Evolutionary conservation across 2,797 vertebrate species (phyloP).

Genomic region (Uromys caudimaculatus): DNA sequence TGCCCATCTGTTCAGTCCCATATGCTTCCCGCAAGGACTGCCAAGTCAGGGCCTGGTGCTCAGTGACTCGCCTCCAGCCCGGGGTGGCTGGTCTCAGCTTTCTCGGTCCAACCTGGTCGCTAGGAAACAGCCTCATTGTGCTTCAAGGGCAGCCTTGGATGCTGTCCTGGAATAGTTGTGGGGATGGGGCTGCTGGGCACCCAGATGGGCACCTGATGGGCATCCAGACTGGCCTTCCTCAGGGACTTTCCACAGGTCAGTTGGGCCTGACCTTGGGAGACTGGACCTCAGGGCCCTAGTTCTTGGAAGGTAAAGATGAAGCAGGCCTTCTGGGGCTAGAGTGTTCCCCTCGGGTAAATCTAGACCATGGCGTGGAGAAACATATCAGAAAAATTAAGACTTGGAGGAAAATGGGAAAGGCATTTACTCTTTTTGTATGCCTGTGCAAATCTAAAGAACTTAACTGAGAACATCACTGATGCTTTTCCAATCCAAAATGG

Average conservation of each 20-base stretch:
- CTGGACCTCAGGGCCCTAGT: background rate
- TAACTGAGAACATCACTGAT: slow-evolving; percentile 47
- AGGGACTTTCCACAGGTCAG: background rate
- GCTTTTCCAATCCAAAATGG: slow-evolving; percentile 53
- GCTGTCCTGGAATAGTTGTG: rapidly evolving
- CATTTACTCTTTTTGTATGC: slow-evolving; percentile 36
- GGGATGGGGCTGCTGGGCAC: background rate
- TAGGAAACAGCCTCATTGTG: slow-evolving; percentile 68
- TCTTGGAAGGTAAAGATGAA: background rate
- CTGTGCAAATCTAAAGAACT: slow-evolving; percentile 61
- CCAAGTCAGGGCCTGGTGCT: slow-evolving; percentile 72
- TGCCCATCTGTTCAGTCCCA: slow-evolving; percentile 79
- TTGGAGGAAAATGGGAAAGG: slow-evolving; percentile 54
- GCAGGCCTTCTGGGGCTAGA: background rate
- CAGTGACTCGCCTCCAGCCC: slow-evolving; percentile 57
- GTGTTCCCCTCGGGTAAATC: background rate
- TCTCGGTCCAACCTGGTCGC: slow-evolving; percentile 59
- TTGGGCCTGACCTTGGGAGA: background rate
- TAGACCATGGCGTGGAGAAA: background rate
- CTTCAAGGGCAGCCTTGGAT: background rate
- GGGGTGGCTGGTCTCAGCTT: slow-evolving; percentile 54
- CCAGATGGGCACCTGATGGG: background rate
- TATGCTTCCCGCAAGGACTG: slow-evolving; percentile 74
- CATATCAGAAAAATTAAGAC: slow-evolving; percentile 45
- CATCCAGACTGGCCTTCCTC: background rate